Evolutionary conservation across 2,888 invertebrate species (phyloP).

Genomic region (Electrophaes corylata): DNA sequence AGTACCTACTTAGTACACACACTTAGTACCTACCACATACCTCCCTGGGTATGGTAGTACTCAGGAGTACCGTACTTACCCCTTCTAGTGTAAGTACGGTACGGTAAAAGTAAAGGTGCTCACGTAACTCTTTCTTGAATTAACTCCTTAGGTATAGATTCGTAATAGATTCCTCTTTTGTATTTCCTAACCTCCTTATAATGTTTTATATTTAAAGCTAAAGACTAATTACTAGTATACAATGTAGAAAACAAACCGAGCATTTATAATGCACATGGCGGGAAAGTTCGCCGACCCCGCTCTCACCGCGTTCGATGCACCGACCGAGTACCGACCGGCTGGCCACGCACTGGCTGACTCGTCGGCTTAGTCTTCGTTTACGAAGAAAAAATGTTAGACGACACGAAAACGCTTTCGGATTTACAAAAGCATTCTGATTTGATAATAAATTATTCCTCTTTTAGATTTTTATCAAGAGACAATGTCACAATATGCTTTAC

Average conservation of each 20-base stretch:
- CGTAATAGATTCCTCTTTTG: no score
- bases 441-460: constrained; percentile 39
- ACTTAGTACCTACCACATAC: no score
- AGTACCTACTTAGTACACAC: no score
- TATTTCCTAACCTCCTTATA: no score
- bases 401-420: constrained; percentile 45
- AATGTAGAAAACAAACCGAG: constrained; percentile 29
- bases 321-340: constrained; percentile 56
- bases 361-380: constrained; percentile 43
- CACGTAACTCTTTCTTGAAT: no score
- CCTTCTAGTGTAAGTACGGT: no score
- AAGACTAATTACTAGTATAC: constrained; percentile 15
- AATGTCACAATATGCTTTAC: not conserved
- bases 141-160: no score
- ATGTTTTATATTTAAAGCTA: no score
- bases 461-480: constrained; percentile 26
- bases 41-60: no score
- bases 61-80: no score
- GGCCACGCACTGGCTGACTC: constrained; percentile 50
- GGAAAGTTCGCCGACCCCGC: constrained; percentile 73
- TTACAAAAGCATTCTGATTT: constrained; percentile 42
- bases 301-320: constrained; percentile 83
- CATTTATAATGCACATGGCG: constrained; percentile 71
- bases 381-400: constrained; percentile 45
- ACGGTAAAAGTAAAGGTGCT: no score